A percentile compares a stretch with the other conserved stretches of the same genome.
Conservation (phyloP, 2,888 invertebrate genomes). For the Abscondita cerata region DNA sequence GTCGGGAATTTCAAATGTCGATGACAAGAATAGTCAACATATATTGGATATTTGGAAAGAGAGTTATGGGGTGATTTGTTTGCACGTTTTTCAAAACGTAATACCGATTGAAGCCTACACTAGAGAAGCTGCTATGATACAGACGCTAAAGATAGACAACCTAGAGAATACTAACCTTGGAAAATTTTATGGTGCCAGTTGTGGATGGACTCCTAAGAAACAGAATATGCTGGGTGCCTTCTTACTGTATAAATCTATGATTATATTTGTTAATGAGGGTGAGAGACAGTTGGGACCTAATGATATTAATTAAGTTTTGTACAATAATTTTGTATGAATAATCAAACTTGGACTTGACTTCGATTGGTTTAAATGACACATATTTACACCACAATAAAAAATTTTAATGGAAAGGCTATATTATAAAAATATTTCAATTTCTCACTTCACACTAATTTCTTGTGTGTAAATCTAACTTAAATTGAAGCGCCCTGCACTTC, state of each 20-base stretch:
- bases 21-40: constrained; percentile 70
- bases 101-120: constrained; percentile 93
- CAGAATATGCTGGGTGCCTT: constrained; percentile 78
- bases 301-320: constrained; percentile 62
- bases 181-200: constrained; percentile 81
- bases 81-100: constrained; percentile 90
- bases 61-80: constrained; percentile 84
- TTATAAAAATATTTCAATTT: too few relatives aligned
- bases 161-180: constrained; percentile 82
- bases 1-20: constrained; percentile 58
- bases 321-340: neutral
- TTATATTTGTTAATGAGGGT: constrained; percentile 86
- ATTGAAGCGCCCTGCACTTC: too few relatives aligned
- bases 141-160: constrained; percentile 78
- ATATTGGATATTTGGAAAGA: constrained; percentile 89
- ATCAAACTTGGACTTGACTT: too few relatives aligned
- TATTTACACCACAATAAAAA: too few relatives aligned
- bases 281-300: constrained; percentile 85
- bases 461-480: too few relatives aligned
- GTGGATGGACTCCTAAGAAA: constrained; percentile 75
- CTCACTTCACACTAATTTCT: too few relatives aligned
- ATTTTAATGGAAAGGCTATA: too few relatives aligned
- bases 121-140: constrained; percentile 93
- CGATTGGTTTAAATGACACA: too few relatives aligned
- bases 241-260: constrained; percentile 80